phyloP scores from a whole-genome alignment of 2,797 vertebrate genomes.

The Tenualosa thibaudeaui region DNA sequence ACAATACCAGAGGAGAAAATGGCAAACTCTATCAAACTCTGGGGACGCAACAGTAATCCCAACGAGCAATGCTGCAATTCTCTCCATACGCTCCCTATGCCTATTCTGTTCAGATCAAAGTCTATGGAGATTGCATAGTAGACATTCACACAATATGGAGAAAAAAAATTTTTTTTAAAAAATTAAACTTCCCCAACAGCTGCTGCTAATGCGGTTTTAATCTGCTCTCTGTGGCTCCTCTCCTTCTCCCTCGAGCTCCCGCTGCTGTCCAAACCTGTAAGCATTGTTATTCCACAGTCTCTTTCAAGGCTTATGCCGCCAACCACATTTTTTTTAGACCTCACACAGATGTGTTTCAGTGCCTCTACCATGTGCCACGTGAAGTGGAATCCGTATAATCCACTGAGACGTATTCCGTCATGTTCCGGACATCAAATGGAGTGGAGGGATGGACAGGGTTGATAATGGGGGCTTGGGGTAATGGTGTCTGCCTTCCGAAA shows the following conservation, averaged over 20 bases:
- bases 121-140: conserved; percentile 23
- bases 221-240: conserved; percentile 26
- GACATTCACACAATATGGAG: neutral
- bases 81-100: conserved; percentile 32
- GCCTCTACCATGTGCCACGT: conserved; percentile 25
- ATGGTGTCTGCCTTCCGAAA: neutral
- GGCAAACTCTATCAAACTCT: conserved; percentile 18
- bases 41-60: conserved; percentile 10
- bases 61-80: conserved; percentile 14
- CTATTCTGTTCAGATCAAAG: conserved; percentile 35
- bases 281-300: conserved; percentile 36
- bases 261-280: conserved; percentile 34
- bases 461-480: conserved; percentile 31
- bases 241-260: conserved; percentile 23
- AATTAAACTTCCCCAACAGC: conserved; percentile 23
- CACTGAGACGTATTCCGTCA: conserved; percentile 25
- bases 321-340: conserved; percentile 36
- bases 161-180: neutral
- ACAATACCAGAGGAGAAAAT: neutral
- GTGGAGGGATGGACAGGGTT: conserved; percentile 8
- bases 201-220: conserved; percentile 33
- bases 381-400: conserved; percentile 42
- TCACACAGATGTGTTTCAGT: conserved; percentile 31
- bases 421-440: conserved; percentile 33
- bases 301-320: conserved; percentile 32